Evolutionary conservation across 2,113 vertebrate genomes (phyloP), one percentile per base, ranked within the genome.

Genomic region (Telmatochromis sp.): DNA sequence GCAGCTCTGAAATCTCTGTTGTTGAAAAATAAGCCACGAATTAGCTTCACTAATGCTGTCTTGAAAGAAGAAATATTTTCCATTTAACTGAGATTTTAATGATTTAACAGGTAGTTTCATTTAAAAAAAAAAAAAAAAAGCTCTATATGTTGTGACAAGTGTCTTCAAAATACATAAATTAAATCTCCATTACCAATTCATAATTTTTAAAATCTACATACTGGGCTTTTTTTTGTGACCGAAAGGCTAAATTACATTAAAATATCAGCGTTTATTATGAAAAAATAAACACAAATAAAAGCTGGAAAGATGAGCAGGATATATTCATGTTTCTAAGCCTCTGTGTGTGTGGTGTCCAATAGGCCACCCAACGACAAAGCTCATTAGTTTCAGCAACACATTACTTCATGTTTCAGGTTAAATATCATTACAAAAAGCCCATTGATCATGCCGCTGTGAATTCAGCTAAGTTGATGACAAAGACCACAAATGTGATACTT

Each of bases 361-460:
- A 58, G 94, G 85, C 94, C 95, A 94, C 94, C 92, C 94, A 95
- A 90, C 35, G 28, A 79, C 88, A 92, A 86, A 92, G 89, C 90
- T 91, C 87, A 92, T 94, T 92, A 79, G 63, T 91, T 90, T 93
- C 75, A 65, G 90, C 84, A 92, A 87, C 91, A 88, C 86, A 89
- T 94, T 90, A 92, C 89, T 92, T 93, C 93, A 90, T 93, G 89
- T 93, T 92, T 89, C 80, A 87, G 89, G 86, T 73, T 88, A 58
- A 94, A 93, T 95, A 93, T 93, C 88, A 83, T 90, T 84, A 89
- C 84, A 92, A 68, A 90, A 89, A 87, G 79, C 80, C 75, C 91
- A 92, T 88, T 95, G 94, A 94, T 94, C 91, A 91, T 89, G 88
- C 81, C 26, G 70, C 89, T 73, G 57, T 82, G 85, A 89, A 82